Percentiles rank a stretch among this genome's conserved stretches.
Conservation (phyloP, 2,797 vertebrate genomes). For the Macroramphosus scolopax region DNA sequence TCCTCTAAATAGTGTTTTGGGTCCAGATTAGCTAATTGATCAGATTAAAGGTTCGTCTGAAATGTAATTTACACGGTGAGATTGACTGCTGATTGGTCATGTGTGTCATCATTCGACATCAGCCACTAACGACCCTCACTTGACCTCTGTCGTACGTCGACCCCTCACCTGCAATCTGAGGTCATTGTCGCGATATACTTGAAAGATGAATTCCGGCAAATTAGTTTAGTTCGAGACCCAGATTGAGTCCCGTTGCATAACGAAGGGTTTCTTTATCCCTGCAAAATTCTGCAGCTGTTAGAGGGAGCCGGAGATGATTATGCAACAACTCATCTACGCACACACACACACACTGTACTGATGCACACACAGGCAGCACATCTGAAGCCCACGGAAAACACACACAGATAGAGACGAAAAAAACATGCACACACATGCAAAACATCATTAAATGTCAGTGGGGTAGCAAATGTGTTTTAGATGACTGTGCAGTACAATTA, state of each 20-base stretch:
- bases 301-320: conserved; percentile 48
- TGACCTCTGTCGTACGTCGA: conserved; percentile 13
- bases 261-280: conserved; percentile 35
- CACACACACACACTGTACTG: conserved; percentile 3
- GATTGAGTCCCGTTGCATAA: conserved; percentile 51
- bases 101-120: no score
- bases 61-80: no score
- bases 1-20: no score
- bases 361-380: conserved; percentile 8
- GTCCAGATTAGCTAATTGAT: no score
- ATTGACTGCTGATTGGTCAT: no score
- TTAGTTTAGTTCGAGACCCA: conserved; percentile 35
- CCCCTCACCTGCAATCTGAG: conserved; percentile 2
- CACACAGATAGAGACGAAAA: conserved; percentile 7
- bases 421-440: background rate
- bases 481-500: conserved; percentile 47
- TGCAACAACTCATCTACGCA: conserved; percentile 30
- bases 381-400: conserved; percentile 3
- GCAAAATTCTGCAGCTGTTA: conserved; percentile 50
- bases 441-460: conserved; percentile 10
- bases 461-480: conserved; percentile 17
- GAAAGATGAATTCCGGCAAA: conserved; percentile 46
- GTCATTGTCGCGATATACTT: conserved; percentile 14
- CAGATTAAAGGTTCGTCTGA: no score
- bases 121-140: conserved; percentile 15